Evolutionary conservation across 2,888 invertebrate species (phyloP).

Genomic region (Sarcophaga carnaria): DNA sequence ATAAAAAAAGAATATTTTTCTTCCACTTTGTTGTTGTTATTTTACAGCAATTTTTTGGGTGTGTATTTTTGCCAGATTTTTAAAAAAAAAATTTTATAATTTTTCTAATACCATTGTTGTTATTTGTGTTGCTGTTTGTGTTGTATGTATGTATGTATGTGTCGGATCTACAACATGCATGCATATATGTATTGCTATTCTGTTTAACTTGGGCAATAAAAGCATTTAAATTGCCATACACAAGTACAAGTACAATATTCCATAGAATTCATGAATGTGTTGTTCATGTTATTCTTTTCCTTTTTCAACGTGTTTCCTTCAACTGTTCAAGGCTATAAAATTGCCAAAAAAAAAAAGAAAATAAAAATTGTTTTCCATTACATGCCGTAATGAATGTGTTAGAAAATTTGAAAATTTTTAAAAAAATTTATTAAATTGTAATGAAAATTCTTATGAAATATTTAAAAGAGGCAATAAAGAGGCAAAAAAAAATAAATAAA

Average conservation of each 20-base stretch:
- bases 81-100: no score
- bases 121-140: not conserved
- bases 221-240: constrained; percentile 17
- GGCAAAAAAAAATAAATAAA: no score
- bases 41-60: no score
- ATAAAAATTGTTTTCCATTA: not conserved
- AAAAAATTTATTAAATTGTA: no score
- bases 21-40: no score
- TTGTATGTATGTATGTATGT: no score
- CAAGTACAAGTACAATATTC: not conserved
- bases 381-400: not conserved
- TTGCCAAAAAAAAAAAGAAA: constrained; percentile 14
- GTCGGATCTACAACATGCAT: not conserved
- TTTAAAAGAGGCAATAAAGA: no score
- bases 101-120: not conserved
- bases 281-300: not conserved
- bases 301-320: constrained; percentile 6
- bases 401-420: no score
- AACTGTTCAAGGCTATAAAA: constrained; percentile 42
- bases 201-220: constrained; percentile 38
- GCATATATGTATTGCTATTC: constrained; percentile 1
- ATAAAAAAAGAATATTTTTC: no score
- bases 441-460: no score
- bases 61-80: no score
- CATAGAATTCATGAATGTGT: not conserved